These are phyloP conservation scores for Sciurus vulgaris DNA, from an alignment of 2,797 vertebrate genomes.

Conservation along the genomic window DNA sequence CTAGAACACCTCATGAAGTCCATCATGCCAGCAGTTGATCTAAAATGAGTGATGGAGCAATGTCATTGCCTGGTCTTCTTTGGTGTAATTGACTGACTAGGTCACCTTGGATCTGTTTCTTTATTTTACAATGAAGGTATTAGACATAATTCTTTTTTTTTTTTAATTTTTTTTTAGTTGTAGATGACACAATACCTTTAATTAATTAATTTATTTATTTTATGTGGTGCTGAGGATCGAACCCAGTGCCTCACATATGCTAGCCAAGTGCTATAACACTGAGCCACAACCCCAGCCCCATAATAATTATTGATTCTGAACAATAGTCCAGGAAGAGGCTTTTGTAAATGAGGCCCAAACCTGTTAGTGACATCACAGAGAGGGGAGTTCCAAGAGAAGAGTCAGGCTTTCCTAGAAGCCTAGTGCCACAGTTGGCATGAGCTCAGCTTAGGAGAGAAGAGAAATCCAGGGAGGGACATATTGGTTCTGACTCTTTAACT, in stretches of 20 bases:
- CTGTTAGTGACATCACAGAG: constrained; percentile 72
- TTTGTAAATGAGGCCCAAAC: neutral
- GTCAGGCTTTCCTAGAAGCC: neutral
- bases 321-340: neutral
- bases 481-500: neutral
- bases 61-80: neutral
- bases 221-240: too few species aligned
- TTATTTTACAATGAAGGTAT: constrained; percentile 9
- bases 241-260: too few species aligned
- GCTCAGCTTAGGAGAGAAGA: neutral
- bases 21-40: neutral
- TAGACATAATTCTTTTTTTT: neutral
- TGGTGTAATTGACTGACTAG: neutral
- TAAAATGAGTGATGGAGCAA: neutral
- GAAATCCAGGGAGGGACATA: neutral
- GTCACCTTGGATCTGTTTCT: neutral
- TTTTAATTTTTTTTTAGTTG: too few species aligned
- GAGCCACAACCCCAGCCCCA: too few species aligned
- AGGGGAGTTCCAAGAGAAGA: constrained; percentile 5
- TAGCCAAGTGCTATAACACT: too few species aligned
- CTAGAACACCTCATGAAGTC: neutral
- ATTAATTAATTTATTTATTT: too few species aligned
- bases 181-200: too few species aligned
- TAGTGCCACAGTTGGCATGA: neutral
- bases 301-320: neutral